Evolutionary conservation across 92 coral and sea anemone species (phyloP).

Genomic region (Palythoa caribaeorum): DNA sequence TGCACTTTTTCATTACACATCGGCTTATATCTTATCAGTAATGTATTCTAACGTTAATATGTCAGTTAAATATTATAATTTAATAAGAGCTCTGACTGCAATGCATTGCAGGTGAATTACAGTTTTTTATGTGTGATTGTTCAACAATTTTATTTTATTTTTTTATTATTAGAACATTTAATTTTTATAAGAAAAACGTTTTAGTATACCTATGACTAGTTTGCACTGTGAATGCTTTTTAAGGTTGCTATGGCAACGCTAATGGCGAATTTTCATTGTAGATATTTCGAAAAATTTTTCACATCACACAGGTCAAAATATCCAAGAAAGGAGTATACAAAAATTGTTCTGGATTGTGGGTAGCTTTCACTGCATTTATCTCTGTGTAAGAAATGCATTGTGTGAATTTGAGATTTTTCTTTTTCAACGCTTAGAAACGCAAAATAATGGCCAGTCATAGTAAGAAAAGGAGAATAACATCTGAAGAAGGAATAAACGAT

Average conservation of each 20-base stretch:
- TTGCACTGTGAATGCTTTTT: background rate
- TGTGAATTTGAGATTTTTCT: background rate
- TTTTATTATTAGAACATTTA: background rate
- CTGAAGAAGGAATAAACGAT: background rate
- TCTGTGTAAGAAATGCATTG: background rate
- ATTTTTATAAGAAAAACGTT: background rate
- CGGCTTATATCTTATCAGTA: background rate
- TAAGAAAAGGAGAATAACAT: background rate
- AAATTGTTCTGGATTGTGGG: background rate
- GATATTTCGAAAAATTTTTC: too few species aligned
- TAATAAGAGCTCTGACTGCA: slow-evolving; percentile 16
- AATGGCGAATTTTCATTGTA: background rate
- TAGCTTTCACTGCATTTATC: background rate
- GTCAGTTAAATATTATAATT: background rate
- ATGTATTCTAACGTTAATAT: background rate
- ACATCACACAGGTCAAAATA: background rate
- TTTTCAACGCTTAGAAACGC: background rate
- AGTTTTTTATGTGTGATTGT: background rate
- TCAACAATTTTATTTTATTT: background rate
- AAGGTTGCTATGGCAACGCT: background rate
- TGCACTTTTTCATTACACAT: background rate
- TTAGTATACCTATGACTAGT: background rate
- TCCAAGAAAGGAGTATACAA: background rate
- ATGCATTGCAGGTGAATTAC: background rate
- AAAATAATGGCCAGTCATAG: background rate